Base-by-base conservation (phyloP, 2,797 vertebrate species). In the Rhynchotus rufescens region DNA sequence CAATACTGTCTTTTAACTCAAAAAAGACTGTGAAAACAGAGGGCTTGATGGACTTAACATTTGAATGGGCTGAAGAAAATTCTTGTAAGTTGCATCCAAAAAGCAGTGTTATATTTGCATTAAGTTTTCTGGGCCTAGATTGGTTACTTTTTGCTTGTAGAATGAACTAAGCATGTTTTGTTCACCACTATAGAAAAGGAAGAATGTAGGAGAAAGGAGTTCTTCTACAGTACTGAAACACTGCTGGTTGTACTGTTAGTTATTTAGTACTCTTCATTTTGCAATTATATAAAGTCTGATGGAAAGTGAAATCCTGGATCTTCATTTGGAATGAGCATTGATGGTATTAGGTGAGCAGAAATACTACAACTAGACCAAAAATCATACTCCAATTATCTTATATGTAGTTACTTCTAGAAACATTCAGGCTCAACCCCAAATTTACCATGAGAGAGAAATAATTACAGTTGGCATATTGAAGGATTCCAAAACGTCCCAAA, bases 371-470 rank as follows among this genome's bases (percentile, higher is more conserved):
- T 2, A 1, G 19, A 90, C 51, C 44, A 92, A 49, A 73, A 87
- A 56, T 28, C 12, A n/a, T 22, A 57, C 36, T 49, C 38, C 47
- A 84, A 7, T 77, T 85, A 40, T 36, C 15, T 80, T 42, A 79
- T 3, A 4, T 23, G 21, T 42, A 7, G 21, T 19, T 80, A 42
- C 38, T 49, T 85, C 77, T 80, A 59, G 57, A 92, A 91, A 59
- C 52, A 12, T 71, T 77, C 73, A 85, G 76, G 56, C 4, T 87
- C 36, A 89, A 76, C 8, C 20, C 57, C 82, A 60, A 59, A 80
- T 76, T 80, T 82, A 87, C 52, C 28, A 28, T 19, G 45, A 87
- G 72, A 84, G 79, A 80, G 90, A 74, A 89, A 66, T 68, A 86
- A 54, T 90, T 76, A 79, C 54, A 76, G n/a, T 36, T 86, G 60